Percentiles rank a stretch among this genome's conserved stretches.
These are phyloP conservation scores for Ceyx cyanopectus DNA, from an alignment of 2,113 vertebrate genomes.

Conservation along the genomic window DNA sequence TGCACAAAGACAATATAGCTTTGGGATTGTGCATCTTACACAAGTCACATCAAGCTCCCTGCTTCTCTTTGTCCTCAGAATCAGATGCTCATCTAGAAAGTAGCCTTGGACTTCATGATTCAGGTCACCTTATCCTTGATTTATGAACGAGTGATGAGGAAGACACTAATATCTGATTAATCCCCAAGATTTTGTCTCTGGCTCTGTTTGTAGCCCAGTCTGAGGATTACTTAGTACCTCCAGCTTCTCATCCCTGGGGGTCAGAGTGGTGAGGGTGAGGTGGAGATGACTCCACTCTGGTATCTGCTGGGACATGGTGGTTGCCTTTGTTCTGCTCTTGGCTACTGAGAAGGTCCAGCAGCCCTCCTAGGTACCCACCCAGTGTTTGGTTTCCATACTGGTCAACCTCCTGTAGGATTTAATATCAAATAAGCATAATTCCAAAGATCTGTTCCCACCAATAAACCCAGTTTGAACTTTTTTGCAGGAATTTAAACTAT, in stretches of 20 bases:
- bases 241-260: not conserved
- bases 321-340: not conserved
- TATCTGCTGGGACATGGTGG: not conserved
- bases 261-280: not conserved
- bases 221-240: not conserved
- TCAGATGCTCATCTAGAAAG: not conserved
- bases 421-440: not conserved
- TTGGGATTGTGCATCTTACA: not conserved
- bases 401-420: not conserved
- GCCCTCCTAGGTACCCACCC: not conserved
- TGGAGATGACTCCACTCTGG: not conserved
- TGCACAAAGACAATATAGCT: not conserved
- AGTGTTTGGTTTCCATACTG: not conserved
- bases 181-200: not conserved
- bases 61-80: not conserved
- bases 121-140: not conserved
- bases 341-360: not conserved
- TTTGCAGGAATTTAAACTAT: conserved; percentile 60
- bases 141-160: not conserved
- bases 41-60: not conserved
- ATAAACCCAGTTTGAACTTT: conserved; percentile 42
- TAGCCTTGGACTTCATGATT: not conserved
- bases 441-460: not conserved
- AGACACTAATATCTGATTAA: not conserved
- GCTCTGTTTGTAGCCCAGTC: not conserved